Percentiles rank a stretch among this genome's conserved stretches.
These are phyloP conservation scores for Amblyraja radiata DNA, from an alignment of 2,797 vertebrate genomes.

Conservation along the genomic window DNA sequence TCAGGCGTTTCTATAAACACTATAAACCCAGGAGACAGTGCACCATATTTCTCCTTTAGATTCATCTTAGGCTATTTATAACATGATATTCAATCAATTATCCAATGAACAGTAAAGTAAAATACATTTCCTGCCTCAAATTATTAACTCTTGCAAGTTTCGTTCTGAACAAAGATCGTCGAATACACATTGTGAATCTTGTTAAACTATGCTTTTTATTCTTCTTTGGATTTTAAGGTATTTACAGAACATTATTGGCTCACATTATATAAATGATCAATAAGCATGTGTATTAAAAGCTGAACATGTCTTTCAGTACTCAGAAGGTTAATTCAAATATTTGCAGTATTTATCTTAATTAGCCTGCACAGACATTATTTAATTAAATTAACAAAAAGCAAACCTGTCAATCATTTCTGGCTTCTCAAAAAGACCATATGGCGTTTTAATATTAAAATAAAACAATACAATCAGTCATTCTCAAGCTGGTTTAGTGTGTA, in stretches of 20 bases:
- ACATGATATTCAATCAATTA: constrained; percentile 36
- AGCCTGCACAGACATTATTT: constrained; percentile 24
- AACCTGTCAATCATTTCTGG: constrained; percentile 29
- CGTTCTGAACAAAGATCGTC: neutral
- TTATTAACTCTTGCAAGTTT: constrained; percentile 16
- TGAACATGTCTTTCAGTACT: neutral
- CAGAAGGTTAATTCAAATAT: constrained; percentile 31
- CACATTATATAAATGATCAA: neutral
- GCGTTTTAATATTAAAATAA: constrained; percentile 24
- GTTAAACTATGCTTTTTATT: neutral
- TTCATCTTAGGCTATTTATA: constrained; percentile 31
- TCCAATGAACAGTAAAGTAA: constrained; percentile 29
- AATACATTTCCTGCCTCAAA: neutral
- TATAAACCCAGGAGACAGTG: constrained; percentile 12
- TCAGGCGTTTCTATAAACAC: constrained; percentile 19
- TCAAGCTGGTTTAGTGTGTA: constrained; percentile 28
- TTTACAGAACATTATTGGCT: neutral
- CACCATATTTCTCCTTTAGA: neutral
- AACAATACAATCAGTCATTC: constrained; percentile 33
- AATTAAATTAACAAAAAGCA: constrained; percentile 35
- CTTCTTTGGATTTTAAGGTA: neutral
- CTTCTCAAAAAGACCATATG: constrained; percentile 33
- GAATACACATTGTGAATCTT: neutral
- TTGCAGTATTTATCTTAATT: constrained; percentile 34
- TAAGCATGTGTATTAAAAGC: neutral